Evolutionary conservation across 2,797 vertebrate species (phyloP), one percentile per base, ranked within the genome.

Genomic region (Anomalospiza imberbis): DNA sequence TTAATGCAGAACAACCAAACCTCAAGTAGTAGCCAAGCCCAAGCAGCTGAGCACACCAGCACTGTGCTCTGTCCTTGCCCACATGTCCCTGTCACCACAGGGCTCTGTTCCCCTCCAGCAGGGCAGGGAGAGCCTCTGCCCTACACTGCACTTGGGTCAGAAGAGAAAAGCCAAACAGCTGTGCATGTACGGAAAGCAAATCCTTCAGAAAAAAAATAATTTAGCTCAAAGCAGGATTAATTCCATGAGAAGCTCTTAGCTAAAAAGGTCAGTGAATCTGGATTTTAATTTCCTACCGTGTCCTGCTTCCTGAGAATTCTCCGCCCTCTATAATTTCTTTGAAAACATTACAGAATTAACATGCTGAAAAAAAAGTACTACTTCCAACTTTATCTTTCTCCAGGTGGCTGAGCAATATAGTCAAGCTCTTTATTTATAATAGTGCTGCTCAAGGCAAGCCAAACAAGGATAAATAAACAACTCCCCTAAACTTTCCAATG

Each of bases 171-270:
- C 63, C 78, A 32, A 66, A 75, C 89, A 94, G 92, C 84, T 96
- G 91, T 24, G 42, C 65, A 13, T 0, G 11, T 13, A 73, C 31
- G 2, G 38, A 31, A 72, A 90, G 76, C 22, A 94, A 86, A 91
- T 87, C 70, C 89, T 83, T 29, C 24, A 29, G 67, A 73, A 86
- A 85, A 91, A 91, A 73, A 94, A 66, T 85, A 71, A 95, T 89
- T 93, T 86, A 75, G 78, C 77, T 94, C 79, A 71, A 77, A 81
- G 78, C 48, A 70, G 70, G 83, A 84, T 96, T 91, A 96, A 91
- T 87, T 84, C 91, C 79, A 80, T 10, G 70, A 75, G 63, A 82
- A 89, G 61, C 62, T 89, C 70, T 73, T 51, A 16, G 50, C 57
- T 89, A 34, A 53, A 84, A 94, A 76, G 47, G 78, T 84, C 80